Conservation (phyloP, 53 echinoderm and acorn worm genomes). For the Hippasteria phrygiana region DNA sequence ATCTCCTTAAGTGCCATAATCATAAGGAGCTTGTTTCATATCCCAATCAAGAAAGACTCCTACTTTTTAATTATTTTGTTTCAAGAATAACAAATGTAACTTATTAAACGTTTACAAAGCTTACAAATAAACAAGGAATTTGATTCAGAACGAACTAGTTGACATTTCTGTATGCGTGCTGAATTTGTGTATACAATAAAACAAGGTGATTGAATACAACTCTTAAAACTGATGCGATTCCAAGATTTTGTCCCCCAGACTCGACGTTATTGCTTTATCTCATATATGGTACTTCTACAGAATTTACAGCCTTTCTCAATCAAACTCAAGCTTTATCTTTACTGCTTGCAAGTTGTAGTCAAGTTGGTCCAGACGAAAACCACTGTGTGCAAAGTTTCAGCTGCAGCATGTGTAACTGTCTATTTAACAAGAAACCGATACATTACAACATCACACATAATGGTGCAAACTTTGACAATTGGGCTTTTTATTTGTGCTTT, state of each 20-base stretch:
- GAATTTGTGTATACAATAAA: not conserved
- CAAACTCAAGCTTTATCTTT: slow-evolving; percentile 11
- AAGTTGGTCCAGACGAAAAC: not conserved
- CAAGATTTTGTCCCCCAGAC: slow-evolving; percentile 1
- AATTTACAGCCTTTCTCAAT: slow-evolving; percentile 43
- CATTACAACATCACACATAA: too few species aligned
- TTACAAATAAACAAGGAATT: too few species aligned
- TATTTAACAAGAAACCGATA: too few species aligned
- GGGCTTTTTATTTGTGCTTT: too few species aligned
- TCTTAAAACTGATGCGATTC: not conserved
- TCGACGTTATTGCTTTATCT: slow-evolving; percentile 52
- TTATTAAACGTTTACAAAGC: too few species aligned
- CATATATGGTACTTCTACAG: slow-evolving; percentile 20
- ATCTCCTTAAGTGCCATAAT: too few species aligned
- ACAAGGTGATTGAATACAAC: slow-evolving; percentile 1
- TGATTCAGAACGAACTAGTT: too few species aligned
- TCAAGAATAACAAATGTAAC: too few species aligned
- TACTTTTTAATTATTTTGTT: too few species aligned
- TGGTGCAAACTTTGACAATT: too few species aligned
- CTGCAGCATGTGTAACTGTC: not conserved
- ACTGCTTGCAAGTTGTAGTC: not conserved
- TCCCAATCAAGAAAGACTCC: too few species aligned
- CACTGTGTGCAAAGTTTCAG: not conserved
- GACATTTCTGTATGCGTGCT: not conserved
- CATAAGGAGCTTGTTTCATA: too few species aligned